Conservation (phyloP, 2,797 vertebrate species). For the Phaenicophaeus curvirostris region DNA sequence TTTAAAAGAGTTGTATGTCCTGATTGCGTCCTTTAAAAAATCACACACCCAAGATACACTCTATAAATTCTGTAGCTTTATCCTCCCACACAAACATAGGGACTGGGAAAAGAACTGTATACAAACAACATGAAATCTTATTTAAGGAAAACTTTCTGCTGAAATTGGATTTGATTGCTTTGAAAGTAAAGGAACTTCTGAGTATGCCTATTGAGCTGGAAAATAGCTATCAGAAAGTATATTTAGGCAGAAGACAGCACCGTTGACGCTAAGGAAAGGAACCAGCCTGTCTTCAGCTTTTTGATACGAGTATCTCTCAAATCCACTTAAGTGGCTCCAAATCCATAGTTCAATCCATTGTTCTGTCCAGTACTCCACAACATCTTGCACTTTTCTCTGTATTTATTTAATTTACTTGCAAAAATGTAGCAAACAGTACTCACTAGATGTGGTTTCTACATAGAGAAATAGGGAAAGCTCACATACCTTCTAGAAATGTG, state of each 20-base stretch:
- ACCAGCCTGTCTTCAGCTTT: not conserved
- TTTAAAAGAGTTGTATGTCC: not conserved
- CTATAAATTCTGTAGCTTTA: not conserved
- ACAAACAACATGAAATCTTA: not conserved
- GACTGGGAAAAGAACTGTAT: not conserved
- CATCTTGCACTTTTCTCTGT: not conserved
- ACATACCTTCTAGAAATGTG: not conserved
- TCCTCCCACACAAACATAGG: not conserved
- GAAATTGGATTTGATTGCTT: conserved; percentile 12
- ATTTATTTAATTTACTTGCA: not conserved
- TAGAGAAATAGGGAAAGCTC: not conserved
- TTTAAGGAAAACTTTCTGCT: not conserved
- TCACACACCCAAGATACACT: not conserved
- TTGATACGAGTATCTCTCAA: not conserved
- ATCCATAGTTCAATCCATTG: not conserved
- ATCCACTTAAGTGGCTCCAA: not conserved
- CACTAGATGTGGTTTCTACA: not conserved
- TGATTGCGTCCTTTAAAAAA: not conserved
- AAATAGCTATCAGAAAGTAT: not conserved
- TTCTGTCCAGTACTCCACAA: not conserved
- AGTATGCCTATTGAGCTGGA: not conserved
- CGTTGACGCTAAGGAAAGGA: not conserved
- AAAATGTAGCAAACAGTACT: not conserved
- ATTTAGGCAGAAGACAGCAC: not conserved
- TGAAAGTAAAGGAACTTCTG: not conserved